Evolutionary conservation across 2,797 vertebrate species (phyloP).

Genomic region (Pristis pectinata): DNA sequence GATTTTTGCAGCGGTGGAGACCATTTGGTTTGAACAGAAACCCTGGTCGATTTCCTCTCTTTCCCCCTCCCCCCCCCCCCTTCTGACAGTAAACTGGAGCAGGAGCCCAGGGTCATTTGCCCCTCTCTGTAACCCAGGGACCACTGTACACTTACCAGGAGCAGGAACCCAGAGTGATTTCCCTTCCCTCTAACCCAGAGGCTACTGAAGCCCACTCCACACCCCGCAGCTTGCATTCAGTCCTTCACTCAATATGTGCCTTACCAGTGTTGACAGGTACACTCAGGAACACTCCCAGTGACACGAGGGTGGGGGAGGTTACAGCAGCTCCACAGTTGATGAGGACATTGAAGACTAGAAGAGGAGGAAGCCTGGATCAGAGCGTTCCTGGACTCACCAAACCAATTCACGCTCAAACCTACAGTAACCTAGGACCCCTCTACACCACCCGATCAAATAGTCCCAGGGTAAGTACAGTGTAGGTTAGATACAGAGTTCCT

Average conservation of each 20-base stretch:
- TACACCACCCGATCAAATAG: neutral
- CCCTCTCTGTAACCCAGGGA: too few species aligned
- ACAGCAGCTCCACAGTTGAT: constrained; percentile 47
- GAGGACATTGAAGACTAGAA: constrained; percentile 46
- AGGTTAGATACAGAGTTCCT: neutral
- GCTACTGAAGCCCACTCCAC: neutral
- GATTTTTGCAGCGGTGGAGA: neutral
- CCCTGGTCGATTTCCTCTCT: too few species aligned
- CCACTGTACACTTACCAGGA: neutral
- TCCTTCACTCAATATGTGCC: too few species aligned
- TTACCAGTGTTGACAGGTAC: constrained; percentile 50
- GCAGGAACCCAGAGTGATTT: neutral
- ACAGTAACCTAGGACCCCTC: neutral
- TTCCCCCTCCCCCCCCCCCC: too few species aligned
- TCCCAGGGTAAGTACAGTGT: neutral
- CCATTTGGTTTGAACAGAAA: too few species aligned
- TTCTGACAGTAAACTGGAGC: too few species aligned
- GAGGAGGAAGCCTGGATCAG: neutral
- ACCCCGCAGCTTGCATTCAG: neutral
- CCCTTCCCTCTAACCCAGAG: neutral
- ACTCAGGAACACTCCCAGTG: constrained; percentile 48
- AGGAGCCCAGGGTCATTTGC: too few species aligned
- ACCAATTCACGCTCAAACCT: neutral
- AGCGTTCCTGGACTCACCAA: neutral
- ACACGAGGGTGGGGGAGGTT: constrained; percentile 47